Evolutionary conservation across 2,888 invertebrate genomes (phyloP).

Genomic region (Neoscelio sp.): DNA sequence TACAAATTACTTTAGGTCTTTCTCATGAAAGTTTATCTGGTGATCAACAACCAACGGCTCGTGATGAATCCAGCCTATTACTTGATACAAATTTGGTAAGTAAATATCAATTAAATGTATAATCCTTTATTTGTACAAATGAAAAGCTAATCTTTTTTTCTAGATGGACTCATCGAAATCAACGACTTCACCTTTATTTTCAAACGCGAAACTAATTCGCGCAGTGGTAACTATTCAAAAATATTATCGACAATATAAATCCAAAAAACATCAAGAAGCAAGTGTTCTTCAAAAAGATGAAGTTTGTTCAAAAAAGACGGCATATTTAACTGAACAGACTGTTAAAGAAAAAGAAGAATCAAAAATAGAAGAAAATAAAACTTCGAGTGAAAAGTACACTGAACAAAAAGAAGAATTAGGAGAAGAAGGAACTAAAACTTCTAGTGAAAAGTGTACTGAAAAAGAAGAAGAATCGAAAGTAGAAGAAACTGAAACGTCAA

Average conservation of each 20-base stretch:
- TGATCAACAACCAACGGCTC: conserved; percentile 15
- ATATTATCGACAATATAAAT: conserved; percentile 72
- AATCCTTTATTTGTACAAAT: no score
- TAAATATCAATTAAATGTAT: background rate
- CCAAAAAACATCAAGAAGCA: conserved; percentile 75
- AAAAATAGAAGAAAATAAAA: conserved; percentile 16
- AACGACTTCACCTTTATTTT: conserved; percentile 19
- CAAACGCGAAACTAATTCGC: conserved; percentile 50
- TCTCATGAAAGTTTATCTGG: conserved; percentile 43
- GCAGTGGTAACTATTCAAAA: conserved; percentile 72
- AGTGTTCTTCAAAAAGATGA: conserved; percentile 74
- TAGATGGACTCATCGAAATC: conserved; percentile 32
- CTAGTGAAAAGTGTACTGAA: background rate
- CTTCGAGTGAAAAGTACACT: no score
- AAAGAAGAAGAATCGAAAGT: background rate
- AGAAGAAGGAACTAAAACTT: no score
- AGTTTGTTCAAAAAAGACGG: conserved; percentile 11
- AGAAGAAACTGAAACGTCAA: conserved; percentile 8
- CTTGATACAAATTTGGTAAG: conserved; percentile 22
- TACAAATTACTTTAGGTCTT: conserved; percentile 4
- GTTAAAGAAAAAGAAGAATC: background rate
- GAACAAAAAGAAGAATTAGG: no score
- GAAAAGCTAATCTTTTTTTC: background rate
- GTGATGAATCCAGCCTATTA: conserved; percentile 17
- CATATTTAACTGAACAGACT: no score